These are phyloP conservation scores for Lysandra coridon DNA, from an alignment of 2,888 invertebrate genomes.

Conservation along the genomic window DNA sequence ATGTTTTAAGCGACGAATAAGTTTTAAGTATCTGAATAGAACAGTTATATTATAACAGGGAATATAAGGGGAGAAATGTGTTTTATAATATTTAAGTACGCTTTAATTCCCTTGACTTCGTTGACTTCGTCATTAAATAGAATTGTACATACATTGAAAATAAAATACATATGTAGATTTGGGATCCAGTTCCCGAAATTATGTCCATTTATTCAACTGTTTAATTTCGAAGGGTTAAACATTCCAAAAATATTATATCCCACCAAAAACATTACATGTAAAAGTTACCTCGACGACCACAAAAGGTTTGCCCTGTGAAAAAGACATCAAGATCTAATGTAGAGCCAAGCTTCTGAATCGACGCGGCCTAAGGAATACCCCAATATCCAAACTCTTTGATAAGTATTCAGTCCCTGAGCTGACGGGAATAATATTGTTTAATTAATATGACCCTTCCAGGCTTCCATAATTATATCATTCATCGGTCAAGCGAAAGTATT, in stretches of 20 bases:
- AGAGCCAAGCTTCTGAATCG: too few relatives aligned
- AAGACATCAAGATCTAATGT: too few relatives aligned
- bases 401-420: neutral
- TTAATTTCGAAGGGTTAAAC: neutral
- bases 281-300: too few relatives aligned
- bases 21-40: neutral
- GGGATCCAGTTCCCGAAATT: neutral
- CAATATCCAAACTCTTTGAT: neutral
- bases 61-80: neutral
- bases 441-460: neutral
- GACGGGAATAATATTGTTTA: neutral
- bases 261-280: too few relatives aligned
- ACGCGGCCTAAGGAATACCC: neutral
- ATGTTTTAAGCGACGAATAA: neutral
- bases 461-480: too few relatives aligned
- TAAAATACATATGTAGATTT: neutral
- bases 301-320: too few relatives aligned
- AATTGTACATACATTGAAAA: neutral
- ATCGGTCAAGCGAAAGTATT: too few relatives aligned
- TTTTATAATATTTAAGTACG: neutral
- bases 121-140: neutral
- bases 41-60: neutral
- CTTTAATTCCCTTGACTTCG: neutral
- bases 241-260: neutral
- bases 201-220: neutral